Evolutionary conservation across 2,888 invertebrate species (phyloP).

Genomic region (Julus scanicus): DNA sequence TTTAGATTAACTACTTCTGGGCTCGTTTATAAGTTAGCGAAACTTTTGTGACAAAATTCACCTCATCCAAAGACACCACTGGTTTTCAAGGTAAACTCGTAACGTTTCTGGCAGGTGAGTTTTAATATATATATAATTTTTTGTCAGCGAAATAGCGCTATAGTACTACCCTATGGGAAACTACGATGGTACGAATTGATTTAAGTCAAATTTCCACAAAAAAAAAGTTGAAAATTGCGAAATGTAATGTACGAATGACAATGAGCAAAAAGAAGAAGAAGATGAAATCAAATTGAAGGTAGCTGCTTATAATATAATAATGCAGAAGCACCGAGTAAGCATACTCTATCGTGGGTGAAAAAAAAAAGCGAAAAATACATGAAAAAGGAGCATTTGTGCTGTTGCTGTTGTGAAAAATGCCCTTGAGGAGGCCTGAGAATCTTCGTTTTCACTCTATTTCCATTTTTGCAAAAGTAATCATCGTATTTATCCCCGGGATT

Average conservation of each 20-base stretch:
- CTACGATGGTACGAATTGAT: background rate
- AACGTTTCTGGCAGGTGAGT: too few relatives aligned
- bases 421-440: background rate
- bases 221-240: background rate
- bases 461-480: background rate
- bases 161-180: background rate
- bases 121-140: too few relatives aligned
- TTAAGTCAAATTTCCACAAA: background rate
- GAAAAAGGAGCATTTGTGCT: background rate
- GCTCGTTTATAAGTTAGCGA: too few relatives aligned
- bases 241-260: background rate
- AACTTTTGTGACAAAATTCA: too few relatives aligned
- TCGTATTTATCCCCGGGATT: background rate
- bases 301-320: background rate
- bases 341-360: background rate
- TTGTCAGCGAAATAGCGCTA: background rate
- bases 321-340: background rate
- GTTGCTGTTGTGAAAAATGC: background rate
- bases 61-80: too few relatives aligned
- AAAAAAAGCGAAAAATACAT: background rate
- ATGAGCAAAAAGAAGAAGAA: background rate
- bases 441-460: slow-evolving; percentile 1
- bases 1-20: too few relatives aligned
- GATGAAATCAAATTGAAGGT: background rate
- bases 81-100: too few relatives aligned